phyloP scores from a whole-genome alignment of 2,113 vertebrate genomes.

The Pseudopodoces humilis region DNA sequence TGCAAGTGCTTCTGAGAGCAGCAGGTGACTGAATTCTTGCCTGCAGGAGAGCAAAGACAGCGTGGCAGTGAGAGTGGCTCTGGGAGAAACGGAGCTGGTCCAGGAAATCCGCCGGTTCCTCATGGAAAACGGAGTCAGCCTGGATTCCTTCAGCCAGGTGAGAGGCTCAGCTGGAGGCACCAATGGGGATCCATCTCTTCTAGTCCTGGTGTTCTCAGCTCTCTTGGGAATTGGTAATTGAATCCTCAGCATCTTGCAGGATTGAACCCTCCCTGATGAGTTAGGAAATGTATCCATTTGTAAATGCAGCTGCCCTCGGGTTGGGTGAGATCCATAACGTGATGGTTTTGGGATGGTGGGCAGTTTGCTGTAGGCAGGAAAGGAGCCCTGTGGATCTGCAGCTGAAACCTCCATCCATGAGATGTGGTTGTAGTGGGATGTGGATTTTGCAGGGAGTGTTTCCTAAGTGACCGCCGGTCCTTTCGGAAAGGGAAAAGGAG shows the following conservation, averaged over 20 bases:
- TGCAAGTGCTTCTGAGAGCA: not conserved
- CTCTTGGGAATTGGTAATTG: not conserved
- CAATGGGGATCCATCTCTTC: not conserved
- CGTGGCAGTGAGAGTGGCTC: conserved; percentile 90
- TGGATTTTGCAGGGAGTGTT: not conserved
- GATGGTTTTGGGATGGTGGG: not conserved
- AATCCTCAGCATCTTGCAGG: not conserved
- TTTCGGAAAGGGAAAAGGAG: not conserved
- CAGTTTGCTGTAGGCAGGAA: not conserved
- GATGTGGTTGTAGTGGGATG: not conserved
- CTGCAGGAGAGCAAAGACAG: conserved; percentile 89
- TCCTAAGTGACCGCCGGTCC: accelerated
- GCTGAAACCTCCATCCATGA: accelerated
- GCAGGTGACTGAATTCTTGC: not conserved
- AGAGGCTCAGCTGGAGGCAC: not conserved
- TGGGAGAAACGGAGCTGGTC: conserved; percentile 95
- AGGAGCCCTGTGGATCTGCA: not conserved
- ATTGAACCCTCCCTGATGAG: not conserved
- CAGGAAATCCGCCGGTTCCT: conserved; percentile 93
- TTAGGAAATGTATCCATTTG: not conserved
- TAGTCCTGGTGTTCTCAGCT: not conserved
- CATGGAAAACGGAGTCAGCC: conserved; percentile 83
- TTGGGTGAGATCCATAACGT: accelerated
- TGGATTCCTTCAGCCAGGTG: conserved; percentile 98
- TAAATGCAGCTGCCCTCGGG: accelerated